These are phyloP conservation scores for Andrena cerasifolii DNA, from an alignment of 1,140 invertebrate genomes.

Conservation along the genomic window DNA sequence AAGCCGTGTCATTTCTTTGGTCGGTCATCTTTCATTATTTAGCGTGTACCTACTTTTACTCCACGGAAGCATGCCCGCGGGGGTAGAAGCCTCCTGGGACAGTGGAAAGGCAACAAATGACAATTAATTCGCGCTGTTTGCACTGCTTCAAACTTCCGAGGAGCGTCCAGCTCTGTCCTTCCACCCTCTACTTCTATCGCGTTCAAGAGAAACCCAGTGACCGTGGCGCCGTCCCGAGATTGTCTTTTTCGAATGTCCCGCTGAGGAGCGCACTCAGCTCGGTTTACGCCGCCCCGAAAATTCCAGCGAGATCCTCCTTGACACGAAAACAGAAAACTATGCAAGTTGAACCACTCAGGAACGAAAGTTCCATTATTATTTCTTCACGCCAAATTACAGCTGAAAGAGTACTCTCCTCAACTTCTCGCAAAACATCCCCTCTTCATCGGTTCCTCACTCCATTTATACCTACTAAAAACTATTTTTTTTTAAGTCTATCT, in stretches of 20 bases:
- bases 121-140: conserved; percentile 50
- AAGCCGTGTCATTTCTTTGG: conserved; percentile 13
- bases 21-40: conserved; percentile 3
- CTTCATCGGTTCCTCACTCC: no score
- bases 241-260: not conserved
- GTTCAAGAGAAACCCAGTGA: not conserved
- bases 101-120: conserved; percentile 5
- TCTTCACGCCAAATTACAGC: no score
- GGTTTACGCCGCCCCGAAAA: not conserved
- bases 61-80: not conserved
- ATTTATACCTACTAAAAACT: no score
- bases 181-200: no score
- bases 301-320: not conserved
- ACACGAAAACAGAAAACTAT: not conserved
- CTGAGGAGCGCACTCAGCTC: not conserved
- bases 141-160: conserved; percentile 29
- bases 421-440: no score
- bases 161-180: conserved; percentile 2
- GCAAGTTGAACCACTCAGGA: no score
- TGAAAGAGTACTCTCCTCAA: no score
- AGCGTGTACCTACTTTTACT: not conserved
- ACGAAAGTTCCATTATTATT: no score
- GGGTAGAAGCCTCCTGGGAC: not conserved
- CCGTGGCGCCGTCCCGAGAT: not conserved
- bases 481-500: no score